phyloP scores from a whole-genome alignment of 1,140 invertebrate species.

The Latrodectus geometricus region DNA sequence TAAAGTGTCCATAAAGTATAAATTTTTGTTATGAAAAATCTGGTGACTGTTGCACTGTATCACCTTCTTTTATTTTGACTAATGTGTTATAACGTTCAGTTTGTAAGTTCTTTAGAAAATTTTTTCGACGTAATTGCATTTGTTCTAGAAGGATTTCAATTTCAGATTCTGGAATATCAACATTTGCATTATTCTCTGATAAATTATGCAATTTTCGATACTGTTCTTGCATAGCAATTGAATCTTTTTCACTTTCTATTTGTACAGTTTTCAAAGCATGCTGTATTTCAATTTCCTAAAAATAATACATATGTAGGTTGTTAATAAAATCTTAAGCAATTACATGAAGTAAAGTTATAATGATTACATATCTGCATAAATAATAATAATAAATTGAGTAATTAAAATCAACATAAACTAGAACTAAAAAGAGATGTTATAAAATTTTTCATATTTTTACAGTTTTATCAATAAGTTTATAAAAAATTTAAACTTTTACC shows the following conservation, averaged over 20 bases:
- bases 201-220: constrained; percentile 17
- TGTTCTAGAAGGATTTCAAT: neutral
- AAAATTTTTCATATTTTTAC: neutral
- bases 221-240: neutral
- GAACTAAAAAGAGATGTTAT: neutral
- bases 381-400: neutral
- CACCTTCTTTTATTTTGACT: constrained; percentile 35
- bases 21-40: neutral
- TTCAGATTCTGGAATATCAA: constrained; percentile 10
- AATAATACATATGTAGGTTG: neutral
- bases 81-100: constrained; percentile 33
- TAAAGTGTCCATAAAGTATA: neutral
- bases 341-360: neutral
- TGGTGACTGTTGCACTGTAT: constrained; percentile 17
- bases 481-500: too few species aligned
- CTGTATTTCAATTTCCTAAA: constrained; percentile 36
- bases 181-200: neutral
- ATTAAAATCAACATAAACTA: neutral
- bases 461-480: neutral
- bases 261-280: neutral
- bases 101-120: constrained; percentile 22
- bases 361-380: neutral
- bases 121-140: constrained; percentile 17
- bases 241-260: constrained; percentile 17
- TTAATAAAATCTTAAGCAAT: neutral